Evolutionary conservation across 2,797 vertebrate genomes (phyloP).

Genomic region (Anguilla anguilla): DNA sequence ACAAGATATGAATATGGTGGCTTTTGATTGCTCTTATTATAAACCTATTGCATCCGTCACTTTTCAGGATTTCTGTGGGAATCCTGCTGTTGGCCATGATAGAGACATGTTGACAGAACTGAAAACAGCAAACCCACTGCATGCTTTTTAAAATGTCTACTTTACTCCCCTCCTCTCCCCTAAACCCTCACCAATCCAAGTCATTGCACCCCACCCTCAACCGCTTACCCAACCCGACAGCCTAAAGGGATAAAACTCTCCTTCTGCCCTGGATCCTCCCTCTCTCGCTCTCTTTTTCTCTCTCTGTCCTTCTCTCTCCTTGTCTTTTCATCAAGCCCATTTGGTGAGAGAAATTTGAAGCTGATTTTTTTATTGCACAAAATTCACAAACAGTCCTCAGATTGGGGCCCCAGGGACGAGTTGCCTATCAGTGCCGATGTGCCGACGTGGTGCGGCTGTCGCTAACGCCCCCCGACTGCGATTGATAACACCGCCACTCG

Average conservation of each 20-base stretch:
- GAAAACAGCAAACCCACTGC: neutral
- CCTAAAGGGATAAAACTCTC: neutral
- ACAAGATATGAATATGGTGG: neutral
- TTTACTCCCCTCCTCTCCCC: neutral
- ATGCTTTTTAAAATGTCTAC: neutral
- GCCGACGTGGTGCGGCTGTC: constrained; percentile 73
- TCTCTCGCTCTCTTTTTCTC: constrained; percentile 72
- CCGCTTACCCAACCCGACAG: neutral
- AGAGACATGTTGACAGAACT: neutral
- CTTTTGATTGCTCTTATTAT: neutral
- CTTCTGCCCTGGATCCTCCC: constrained; percentile 15
- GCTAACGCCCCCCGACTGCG: constrained; percentile 62
- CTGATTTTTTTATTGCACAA: constrained; percentile 78
- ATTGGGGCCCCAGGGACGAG: constrained; percentile 74
- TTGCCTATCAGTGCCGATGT: constrained; percentile 62
- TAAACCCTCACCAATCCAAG: neutral
- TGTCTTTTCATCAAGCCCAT: constrained; percentile 71
- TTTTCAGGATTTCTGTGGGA: neutral
- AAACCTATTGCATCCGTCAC: neutral
- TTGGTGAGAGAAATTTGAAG: constrained; percentile 77
- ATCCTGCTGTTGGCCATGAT: neutral
- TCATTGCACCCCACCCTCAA: neutral
- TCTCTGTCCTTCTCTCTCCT: constrained; percentile 36
- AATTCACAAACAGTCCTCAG: constrained; percentile 78
- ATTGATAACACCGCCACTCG: constrained; percentile 81